Evolutionary conservation across 2,113 vertebrate species (phyloP).

Genomic region (Bungarus multicinctus): DNA sequence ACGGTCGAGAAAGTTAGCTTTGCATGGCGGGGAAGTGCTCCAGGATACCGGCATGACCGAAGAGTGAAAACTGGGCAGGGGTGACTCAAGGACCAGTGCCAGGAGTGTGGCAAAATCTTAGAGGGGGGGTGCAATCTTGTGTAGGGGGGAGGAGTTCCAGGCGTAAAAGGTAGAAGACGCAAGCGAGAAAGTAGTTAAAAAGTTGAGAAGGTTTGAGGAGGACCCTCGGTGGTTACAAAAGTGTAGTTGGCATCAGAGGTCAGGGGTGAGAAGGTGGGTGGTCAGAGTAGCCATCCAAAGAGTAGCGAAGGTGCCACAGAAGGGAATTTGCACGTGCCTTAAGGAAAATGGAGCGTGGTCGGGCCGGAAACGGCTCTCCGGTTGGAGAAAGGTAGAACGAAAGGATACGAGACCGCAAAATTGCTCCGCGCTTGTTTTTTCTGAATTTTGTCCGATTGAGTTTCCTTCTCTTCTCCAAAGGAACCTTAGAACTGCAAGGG

Average conservation of each 20-base stretch:
- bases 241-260: constrained; percentile 11
- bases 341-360: background rate
- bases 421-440: background rate
- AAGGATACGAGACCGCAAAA: too few species aligned
- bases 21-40: background rate
- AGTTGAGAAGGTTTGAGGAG: background rate
- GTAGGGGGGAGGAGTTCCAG: background rate
- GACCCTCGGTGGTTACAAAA: background rate
- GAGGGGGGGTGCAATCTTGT: background rate
- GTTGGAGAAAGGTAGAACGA: background rate
- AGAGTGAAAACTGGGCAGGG: background rate
- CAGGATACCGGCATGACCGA: background rate
- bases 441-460: rapidly evolving
- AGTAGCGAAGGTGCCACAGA: background rate
- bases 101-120: background rate
- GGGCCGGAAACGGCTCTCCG: background rate
- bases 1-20: background rate
- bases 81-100: background rate
- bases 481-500: background rate
- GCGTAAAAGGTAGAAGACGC: background rate
- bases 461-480: background rate
- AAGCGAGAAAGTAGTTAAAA: background rate
- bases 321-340: background rate
- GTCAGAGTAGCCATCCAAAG: background rate
- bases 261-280: background rate